Evolutionary conservation across 30 jellyfish, hydroid and myxozoan genomes (phyloP).

Genomic region (Clytia hemisphaerica): DNA sequence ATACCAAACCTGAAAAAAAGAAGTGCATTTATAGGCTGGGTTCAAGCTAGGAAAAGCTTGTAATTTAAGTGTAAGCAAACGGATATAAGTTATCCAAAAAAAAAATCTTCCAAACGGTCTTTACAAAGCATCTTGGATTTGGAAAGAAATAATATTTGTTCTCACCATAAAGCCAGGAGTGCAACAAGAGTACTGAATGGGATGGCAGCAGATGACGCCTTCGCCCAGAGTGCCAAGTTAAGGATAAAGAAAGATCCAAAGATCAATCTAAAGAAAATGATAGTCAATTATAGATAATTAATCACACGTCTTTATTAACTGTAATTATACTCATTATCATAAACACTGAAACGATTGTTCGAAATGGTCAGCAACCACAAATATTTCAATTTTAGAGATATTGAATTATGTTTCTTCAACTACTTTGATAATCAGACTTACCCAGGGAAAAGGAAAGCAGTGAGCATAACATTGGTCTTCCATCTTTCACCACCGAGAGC

Average conservation of each 20-base stretch:
- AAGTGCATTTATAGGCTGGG: too few species aligned
- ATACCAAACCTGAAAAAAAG: conserved; percentile 84
- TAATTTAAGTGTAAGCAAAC: too few species aligned
- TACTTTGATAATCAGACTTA: conserved; percentile 26
- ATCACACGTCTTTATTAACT: not conserved
- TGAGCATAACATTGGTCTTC: conserved; percentile 81
- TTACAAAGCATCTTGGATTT: too few species aligned
- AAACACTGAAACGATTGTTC: too few species aligned
- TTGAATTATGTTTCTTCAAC: too few species aligned
- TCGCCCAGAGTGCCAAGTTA: conserved; percentile 85
- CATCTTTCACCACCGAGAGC: conserved; percentile 96
- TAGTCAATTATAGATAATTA: not conserved
- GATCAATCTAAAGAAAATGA: conserved; percentile 39
- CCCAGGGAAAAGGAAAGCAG: conserved; percentile 97
- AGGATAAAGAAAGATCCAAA: conserved; percentile 71
- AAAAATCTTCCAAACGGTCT: too few species aligned
- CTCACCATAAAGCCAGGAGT: conserved; percentile 89
- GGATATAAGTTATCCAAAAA: too few species aligned
- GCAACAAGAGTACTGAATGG: conserved; percentile 92
- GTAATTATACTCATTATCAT: not conserved
- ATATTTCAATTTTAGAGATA: too few species aligned
- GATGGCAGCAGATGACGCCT: conserved; percentile 93
- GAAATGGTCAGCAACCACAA: too few species aligned
- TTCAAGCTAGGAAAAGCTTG: too few species aligned
- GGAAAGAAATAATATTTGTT: not conserved